Conservation (phyloP, 2,888 invertebrate genomes). For the Peribatodes rhomboidaria region DNA sequence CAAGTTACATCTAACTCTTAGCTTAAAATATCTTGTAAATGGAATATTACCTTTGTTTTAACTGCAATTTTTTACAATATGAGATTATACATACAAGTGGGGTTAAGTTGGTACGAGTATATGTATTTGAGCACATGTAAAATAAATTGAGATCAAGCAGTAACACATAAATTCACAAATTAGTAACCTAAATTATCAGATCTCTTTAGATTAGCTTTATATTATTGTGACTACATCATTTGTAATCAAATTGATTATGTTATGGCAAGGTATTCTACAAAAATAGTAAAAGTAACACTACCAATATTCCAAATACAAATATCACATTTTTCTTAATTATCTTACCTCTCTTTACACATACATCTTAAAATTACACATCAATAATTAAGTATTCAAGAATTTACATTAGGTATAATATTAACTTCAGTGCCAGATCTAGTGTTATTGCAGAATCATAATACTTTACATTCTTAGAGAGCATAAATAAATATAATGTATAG, state of each 20-base stretch:
- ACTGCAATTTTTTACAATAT: slow-evolving; percentile 48
- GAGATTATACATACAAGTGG: slow-evolving; percentile 29
- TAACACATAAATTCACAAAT: slow-evolving; percentile 30
- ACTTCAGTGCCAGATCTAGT: slow-evolving; percentile 68
- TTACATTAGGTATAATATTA: slow-evolving; percentile 64
- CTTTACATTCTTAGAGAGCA: slow-evolving; percentile 62
- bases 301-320: slow-evolving; percentile 87
- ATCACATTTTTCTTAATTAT: slow-evolving; percentile 84
- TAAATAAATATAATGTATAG: slow-evolving; percentile 48
- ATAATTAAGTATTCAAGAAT: slow-evolving; percentile 78
- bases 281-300: slow-evolving; percentile 59
- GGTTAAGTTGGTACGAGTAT: slow-evolving; percentile 32
- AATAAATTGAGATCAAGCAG: slow-evolving; percentile 63
- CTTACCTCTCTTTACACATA: slow-evolving; percentile 81
- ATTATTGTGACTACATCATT: slow-evolving; percentile 7
- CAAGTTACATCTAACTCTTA: slow-evolving; percentile 74
- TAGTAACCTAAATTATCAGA: slow-evolving; percentile 20
- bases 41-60: slow-evolving; percentile 76
- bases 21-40: slow-evolving; percentile 83
- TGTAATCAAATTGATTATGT: slow-evolving; percentile 14
- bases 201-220: slow-evolving; percentile 22
- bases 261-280: slow-evolving; percentile 34
- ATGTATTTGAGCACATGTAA: slow-evolving; percentile 57
- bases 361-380: slow-evolving; percentile 78
- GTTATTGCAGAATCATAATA: slow-evolving; percentile 56